These are phyloP conservation scores for Leiothrix lutea DNA, from an alignment of 2,113 vertebrate genomes.

Conservation along the genomic window DNA sequence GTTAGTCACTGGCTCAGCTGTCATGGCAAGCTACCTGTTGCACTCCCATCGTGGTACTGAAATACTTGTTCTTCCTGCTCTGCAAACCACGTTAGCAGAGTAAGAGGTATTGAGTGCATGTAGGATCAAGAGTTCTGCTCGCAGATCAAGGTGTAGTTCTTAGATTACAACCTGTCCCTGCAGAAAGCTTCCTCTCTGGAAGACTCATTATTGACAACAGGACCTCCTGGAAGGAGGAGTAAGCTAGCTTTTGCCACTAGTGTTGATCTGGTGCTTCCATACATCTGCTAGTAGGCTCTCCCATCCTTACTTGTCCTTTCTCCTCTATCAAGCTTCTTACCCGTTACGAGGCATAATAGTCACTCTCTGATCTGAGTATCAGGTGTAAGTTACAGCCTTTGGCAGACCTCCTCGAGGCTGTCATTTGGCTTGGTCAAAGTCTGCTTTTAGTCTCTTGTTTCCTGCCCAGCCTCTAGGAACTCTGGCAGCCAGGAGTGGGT, in stretches of 20 bases:
- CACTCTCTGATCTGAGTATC: neutral
- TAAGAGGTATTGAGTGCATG: neutral
- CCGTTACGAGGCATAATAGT: neutral
- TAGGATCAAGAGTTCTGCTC: neutral
- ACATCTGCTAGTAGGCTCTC: neutral
- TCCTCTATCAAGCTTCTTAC: neutral
- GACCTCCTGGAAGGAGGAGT: neutral
- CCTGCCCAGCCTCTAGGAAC: neutral
- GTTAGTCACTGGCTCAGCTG: neutral
- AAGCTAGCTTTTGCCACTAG: neutral
- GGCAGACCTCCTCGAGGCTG: neutral
- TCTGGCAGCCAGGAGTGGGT: neutral
- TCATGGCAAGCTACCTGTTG: neutral
- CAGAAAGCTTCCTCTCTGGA: neutral
- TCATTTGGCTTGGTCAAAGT: neutral
- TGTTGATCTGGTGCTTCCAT: neutral
- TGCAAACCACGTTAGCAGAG: neutral
- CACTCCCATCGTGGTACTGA: neutral
- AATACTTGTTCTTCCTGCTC: conserved; percentile 57
- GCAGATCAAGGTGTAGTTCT: neutral
- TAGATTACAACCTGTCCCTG: neutral
- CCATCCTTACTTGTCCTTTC: neutral
- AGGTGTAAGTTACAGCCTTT: neutral
- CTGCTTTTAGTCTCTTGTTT: neutral
- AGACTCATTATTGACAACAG: neutral